Evolutionary conservation across 2,797 vertebrate species (phyloP).

Genomic region (Parotocinclus haroldoi): DNA sequence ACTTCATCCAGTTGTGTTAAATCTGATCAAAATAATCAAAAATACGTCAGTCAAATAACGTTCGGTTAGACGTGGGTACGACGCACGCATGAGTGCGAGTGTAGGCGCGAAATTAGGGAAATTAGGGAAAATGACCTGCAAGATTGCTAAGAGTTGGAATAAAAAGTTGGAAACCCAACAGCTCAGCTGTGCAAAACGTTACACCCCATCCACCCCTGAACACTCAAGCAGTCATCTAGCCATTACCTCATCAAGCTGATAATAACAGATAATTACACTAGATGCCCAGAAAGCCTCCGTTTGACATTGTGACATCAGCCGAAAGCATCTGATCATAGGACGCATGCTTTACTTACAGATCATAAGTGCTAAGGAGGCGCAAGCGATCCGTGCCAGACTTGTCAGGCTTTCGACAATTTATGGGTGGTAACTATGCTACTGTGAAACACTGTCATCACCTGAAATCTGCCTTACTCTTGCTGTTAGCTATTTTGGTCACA

Average conservation of each 20-base stretch:
- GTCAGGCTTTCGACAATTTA: conserved; percentile 57
- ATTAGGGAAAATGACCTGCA: no score
- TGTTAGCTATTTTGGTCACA: conserved; percentile 57
- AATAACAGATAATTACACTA: background rate
- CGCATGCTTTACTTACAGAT: conserved; percentile 22
- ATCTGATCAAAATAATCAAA: no score
- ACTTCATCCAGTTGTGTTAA: no score
- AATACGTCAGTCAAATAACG: no score
- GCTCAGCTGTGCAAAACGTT: background rate
- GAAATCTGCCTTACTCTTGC: conserved; percentile 54
- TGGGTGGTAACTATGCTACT: conserved; percentile 56
- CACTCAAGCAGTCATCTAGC: background rate
- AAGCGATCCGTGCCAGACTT: conserved; percentile 40
- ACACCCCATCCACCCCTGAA: background rate
- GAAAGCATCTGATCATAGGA: conserved; percentile 3
- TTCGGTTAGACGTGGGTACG: no score
- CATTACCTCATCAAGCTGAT: background rate
- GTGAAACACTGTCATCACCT: conserved; percentile 62
- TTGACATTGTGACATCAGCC: background rate
- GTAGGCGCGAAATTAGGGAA: no score
- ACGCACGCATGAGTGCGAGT: no score
- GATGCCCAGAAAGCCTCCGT: background rate
- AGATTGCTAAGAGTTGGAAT: no score
- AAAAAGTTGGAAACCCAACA: no score
- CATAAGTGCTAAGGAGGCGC: background rate